phyloP scores from a whole-genome alignment of 1,140 invertebrate species.

The Hypothenemus hampei region DNA sequence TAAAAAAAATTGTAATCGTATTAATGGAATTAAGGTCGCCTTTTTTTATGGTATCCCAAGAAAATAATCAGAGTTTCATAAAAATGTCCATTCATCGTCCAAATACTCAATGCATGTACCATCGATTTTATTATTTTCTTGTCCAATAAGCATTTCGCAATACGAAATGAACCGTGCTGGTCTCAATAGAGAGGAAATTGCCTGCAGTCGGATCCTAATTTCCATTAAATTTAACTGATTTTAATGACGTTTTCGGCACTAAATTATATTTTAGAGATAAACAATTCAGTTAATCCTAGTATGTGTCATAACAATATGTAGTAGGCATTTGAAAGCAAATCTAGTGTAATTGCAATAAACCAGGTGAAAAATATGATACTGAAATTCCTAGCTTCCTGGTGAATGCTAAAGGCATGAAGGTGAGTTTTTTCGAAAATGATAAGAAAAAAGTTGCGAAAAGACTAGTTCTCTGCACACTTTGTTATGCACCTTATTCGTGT shows the following conservation, averaged over 20 bases:
- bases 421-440: not conserved
- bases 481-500: not conserved
- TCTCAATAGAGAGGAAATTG: not conserved
- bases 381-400: not conserved
- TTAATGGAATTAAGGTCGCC: too few relatives aligned
- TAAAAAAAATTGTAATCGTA: too few relatives aligned
- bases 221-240: not conserved
- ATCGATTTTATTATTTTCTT: constrained; percentile 3
- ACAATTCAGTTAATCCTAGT: not conserved
- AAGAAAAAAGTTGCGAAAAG: not conserved
- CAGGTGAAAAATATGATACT: not conserved
- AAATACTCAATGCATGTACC: too few relatives aligned
- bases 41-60: too few relatives aligned
- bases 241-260: not conserved
- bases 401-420: not conserved
- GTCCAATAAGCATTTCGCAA: not conserved
- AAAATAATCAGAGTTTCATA: too few relatives aligned
- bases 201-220: not conserved
- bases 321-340: not conserved
- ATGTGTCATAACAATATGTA: not conserved
- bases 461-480: not conserved
- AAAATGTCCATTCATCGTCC: too few relatives aligned
- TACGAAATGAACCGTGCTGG: not conserved
- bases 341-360: not conserved
- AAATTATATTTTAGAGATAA: not conserved